These are phyloP conservation scores for Bombus superbus DNA, from an alignment of 1,140 invertebrate genomes.

Conservation along the genomic window DNA sequence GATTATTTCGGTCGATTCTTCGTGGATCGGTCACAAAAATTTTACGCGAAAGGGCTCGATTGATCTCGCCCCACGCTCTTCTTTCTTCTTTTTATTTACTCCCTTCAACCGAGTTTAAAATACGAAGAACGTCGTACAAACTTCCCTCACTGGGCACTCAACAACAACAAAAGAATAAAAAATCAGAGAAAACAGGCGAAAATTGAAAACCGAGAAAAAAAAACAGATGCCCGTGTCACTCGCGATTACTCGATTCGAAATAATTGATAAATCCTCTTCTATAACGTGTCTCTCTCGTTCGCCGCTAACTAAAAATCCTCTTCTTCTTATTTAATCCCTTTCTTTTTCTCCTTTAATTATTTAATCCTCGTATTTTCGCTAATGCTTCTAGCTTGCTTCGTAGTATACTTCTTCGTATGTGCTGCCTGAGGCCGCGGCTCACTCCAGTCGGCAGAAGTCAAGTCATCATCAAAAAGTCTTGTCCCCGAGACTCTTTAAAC, in stretches of 20 bases:
- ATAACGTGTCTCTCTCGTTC: not conserved
- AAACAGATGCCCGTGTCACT: slow-evolving; percentile 23
- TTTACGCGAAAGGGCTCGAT: not conserved
- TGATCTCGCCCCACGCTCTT: not conserved
- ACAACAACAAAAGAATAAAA: slow-evolving; percentile 50
- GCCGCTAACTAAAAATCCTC: not conserved
- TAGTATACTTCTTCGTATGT: slow-evolving; percentile 48
- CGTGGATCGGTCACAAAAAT: slow-evolving; percentile 19
- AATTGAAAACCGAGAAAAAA: slow-evolving; percentile 4
- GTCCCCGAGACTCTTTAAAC: slow-evolving; percentile 90
- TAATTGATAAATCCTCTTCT: slow-evolving; percentile 48
- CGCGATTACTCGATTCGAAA: slow-evolving; percentile 46
- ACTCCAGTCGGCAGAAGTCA: slow-evolving; percentile 88
- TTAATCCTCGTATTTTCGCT: not conserved
- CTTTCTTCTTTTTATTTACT: not conserved
- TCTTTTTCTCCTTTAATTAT: not conserved
- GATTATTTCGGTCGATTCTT: slow-evolving; percentile 7
- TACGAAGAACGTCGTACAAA: slow-evolving; percentile 12
- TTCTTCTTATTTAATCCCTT: not conserved
- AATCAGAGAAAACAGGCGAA: slow-evolving; percentile 2
- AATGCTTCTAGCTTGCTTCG: not conserved
- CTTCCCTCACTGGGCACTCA: slow-evolving; percentile 43
- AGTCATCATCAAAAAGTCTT: slow-evolving; percentile 87
- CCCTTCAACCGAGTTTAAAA: not conserved
- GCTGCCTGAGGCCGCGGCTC: slow-evolving; percentile 82